Conservation (phyloP, 30 jellyfish, hydroid and myxozoan genomes). For the Aurelia coerulea region DNA sequence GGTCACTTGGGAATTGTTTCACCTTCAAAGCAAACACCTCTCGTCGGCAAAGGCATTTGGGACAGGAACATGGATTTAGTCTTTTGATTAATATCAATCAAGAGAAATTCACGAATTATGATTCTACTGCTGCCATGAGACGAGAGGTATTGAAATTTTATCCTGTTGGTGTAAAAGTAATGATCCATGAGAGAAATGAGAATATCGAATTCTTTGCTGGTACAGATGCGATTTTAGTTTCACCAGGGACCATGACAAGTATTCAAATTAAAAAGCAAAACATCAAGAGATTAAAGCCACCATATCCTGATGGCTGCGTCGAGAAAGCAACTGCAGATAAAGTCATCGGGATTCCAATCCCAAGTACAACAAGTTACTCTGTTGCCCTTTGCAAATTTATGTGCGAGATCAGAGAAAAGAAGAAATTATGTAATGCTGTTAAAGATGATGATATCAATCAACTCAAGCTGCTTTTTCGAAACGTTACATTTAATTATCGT, state of each 20-base stretch:
- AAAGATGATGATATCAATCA: neutral
- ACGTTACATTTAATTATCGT: neutral
- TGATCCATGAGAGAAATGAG: neutral
- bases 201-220: neutral
- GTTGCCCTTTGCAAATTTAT: neutral
- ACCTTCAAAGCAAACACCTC: neutral
- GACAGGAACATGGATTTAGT: neutral
- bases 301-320: neutral
- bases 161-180: neutral
- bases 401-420: neutral
- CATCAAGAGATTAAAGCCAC: neutral
- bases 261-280: neutral
- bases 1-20: slow-evolving; percentile 1
- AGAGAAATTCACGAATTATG: neutral
- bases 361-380: neutral
- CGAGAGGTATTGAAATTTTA: no score
- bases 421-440: neutral
- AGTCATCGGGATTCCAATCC: neutral
- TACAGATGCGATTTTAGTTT: neutral
- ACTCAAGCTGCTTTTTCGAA: neutral
- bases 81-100: neutral
- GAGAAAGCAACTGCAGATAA: neutral
- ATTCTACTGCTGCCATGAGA: neutral
- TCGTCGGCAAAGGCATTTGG: neutral
- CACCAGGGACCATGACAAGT: slow-evolving; percentile 4